Percentiles rank a stretch among this genome's conserved stretches.
phyloP scores from a whole-genome alignment of 2,797 vertebrate species.

The Poecilia wingei region DNA sequence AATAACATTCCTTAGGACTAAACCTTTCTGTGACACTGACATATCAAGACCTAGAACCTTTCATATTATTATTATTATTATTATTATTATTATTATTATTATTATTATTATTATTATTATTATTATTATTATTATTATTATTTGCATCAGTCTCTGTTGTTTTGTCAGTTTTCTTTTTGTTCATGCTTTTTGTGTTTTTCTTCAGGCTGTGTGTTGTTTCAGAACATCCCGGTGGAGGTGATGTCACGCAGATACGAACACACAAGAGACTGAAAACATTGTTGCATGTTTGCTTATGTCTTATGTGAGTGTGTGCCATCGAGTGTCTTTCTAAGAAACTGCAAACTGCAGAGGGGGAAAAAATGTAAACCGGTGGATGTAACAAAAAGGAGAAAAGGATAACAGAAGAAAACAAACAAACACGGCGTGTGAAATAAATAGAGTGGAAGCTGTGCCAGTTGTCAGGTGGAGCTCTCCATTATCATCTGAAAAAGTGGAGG shows the following conservation, averaged over 20 bases:
- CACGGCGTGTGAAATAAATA: conserved; percentile 9
- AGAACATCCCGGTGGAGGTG: conserved; percentile 96
- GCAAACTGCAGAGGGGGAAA: neutral
- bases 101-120: conserved; percentile 21
- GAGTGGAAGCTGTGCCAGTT: conserved; percentile 1
- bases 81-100: conserved; percentile 61
- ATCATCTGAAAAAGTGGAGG: conserved; percentile 40
- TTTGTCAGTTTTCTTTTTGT: conserved; percentile 78
- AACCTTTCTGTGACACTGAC: conserved; percentile 34
- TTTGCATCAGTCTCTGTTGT: conserved; percentile 66
- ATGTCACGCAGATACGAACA: conserved; percentile 83
- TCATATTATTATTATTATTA: conserved; percentile 27
- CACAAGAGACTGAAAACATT: conserved; percentile 54
- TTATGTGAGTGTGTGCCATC: neutral
- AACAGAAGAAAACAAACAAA: conserved; percentile 17
- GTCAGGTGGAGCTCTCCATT: conserved; percentile 37
- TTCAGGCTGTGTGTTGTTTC: conserved; percentile 99
- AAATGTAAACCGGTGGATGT: conserved; percentile 25
- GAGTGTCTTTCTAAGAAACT: neutral
- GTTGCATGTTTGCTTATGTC: conserved; percentile 11
- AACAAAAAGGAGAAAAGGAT: conserved; percentile 12
- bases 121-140: conserved; percentile 27
- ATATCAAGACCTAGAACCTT: conserved; percentile 16
- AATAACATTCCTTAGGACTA: conserved; percentile 20
- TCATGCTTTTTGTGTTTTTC: conserved; percentile 87